These are phyloP conservation scores for Helicoverpa zea DNA, from an alignment of 1,140 invertebrate genomes.

Conservation along the genomic window DNA sequence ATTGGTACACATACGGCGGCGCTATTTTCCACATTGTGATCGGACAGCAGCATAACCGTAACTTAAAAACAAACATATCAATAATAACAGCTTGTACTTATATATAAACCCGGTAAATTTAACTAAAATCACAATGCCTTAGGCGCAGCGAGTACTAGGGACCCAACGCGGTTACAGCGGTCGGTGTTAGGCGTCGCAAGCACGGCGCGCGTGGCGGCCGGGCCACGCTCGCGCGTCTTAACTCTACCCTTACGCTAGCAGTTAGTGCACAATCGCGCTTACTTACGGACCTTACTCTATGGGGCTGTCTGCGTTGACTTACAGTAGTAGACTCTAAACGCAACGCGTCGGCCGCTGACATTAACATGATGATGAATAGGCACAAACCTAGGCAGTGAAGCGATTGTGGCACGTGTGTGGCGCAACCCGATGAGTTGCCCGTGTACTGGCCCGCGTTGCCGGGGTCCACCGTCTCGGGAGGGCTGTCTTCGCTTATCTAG, in stretches of 20 bases:
- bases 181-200: constrained; percentile 55
- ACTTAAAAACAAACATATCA: constrained; percentile 49
- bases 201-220: constrained; percentile 68
- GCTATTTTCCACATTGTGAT: constrained; percentile 30
- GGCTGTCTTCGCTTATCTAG: constrained; percentile 77
- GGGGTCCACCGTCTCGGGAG: constrained; percentile 45
- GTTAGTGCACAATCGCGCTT: constrained; percentile 76
- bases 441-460: constrained; percentile 58
- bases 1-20: neutral
- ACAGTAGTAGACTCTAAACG: neutral
- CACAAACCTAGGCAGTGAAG: constrained; percentile 83
- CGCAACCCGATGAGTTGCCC: constrained; percentile 64
- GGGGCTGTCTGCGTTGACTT: constrained; percentile 61
- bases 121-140: constrained; percentile 77
- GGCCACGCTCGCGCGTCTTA: constrained; percentile 40
- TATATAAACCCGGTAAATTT: constrained; percentile 68
- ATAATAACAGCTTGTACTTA: constrained; percentile 77
- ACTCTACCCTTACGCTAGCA: constrained; percentile 65
- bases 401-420: constrained; percentile 61
- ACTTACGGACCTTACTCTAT: constrained; percentile 55
- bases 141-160: constrained; percentile 60
- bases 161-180: constrained; percentile 51
- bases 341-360: constrained; percentile 66
- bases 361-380: constrained; percentile 73
- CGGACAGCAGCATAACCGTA: constrained; percentile 28